Percentiles rank a stretch among this genome's conserved stretches.
Conservation (phyloP, 2,113 vertebrate species). For the Clarias macrocephalus region DNA sequence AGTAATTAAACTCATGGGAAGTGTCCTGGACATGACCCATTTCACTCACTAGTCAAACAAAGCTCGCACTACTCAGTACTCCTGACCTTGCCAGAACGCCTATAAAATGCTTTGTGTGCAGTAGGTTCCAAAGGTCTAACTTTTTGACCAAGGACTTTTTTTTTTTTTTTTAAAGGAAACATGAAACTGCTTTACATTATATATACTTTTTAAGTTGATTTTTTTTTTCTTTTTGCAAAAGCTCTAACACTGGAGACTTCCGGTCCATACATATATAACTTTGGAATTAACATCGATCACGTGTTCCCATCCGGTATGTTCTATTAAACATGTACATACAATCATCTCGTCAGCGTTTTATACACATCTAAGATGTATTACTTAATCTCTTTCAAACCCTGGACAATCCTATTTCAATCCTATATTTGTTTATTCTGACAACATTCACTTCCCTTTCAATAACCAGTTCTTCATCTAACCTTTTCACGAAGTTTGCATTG, state of each 20-base stretch:
- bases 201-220: neutral
- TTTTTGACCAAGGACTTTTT: too few species aligned
- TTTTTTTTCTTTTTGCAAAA: neutral
- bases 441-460: slow-evolving; percentile 5
- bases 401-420: neutral
- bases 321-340: neutral
- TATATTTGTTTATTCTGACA: slow-evolving; percentile 2
- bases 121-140: neutral
- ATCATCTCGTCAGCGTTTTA: neutral
- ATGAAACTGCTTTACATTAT: neutral
- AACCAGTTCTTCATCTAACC: neutral
- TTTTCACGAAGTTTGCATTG: neutral
- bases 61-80: neutral
- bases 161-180: neutral
- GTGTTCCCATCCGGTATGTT: neutral
- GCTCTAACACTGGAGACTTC: neutral
- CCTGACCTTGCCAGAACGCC: neutral
- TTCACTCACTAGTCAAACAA: neutral
- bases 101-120: neutral
- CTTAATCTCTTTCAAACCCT: neutral
- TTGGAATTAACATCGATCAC: too few species aligned
- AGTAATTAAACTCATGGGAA: neutral
- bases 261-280: neutral
- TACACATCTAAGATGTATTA: neutral
- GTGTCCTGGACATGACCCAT: neutral